Conservation (phyloP, 1,140 invertebrate species). For the Amphibalanus amphitrite region DNA sequence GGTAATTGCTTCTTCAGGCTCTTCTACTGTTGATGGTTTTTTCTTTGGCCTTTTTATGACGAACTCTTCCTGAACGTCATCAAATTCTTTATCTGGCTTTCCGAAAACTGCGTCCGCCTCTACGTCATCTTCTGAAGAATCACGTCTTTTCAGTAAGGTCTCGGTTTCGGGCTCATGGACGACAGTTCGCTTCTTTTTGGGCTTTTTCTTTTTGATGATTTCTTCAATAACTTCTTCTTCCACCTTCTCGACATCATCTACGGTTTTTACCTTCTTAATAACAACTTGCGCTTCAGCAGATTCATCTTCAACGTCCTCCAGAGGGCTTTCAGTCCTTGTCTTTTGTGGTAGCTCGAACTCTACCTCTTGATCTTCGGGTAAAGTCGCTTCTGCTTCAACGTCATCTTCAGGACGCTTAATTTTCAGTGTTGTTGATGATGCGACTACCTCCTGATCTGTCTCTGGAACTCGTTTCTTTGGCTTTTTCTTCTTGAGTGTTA, state of each 20-base stretch:
- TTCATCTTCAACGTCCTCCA: slow-evolving; percentile 14
- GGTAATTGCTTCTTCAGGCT: slow-evolving; percentile 17
- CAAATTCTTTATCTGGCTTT: slow-evolving; percentile 13
- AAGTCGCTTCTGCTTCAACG: slow-evolving; percentile 5
- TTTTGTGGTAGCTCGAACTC: slow-evolving; percentile 7
- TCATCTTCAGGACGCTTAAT: slow-evolving; percentile 9
- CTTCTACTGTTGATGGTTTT: slow-evolving; percentile 21
- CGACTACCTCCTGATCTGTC: too few relatives aligned
- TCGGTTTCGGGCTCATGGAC: slow-evolving; percentile 17
- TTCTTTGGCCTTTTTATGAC: slow-evolving; percentile 30
- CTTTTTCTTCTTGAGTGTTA: slow-evolving; percentile 11
- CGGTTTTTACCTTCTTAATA: slow-evolving; percentile 7
- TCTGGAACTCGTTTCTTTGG: slow-evolving; percentile 3
- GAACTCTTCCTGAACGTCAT: slow-evolving; percentile 18
- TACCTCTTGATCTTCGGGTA: slow-evolving; percentile 14
- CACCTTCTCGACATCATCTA: slow-evolving; percentile 11
- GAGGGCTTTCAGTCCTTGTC: slow-evolving; percentile 12
- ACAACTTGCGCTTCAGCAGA: slow-evolving; percentile 12
- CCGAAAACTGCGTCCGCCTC: slow-evolving; percentile 14
- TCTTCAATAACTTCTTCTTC: slow-evolving; percentile 10
- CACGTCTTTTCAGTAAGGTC: slow-evolving; percentile 8
- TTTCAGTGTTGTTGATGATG: too few relatives aligned
- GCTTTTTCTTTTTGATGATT: slow-evolving; percentile 15
- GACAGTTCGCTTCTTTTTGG: slow-evolving; percentile 20
- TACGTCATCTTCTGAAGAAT: slow-evolving; percentile 10